Evolutionary conservation across 1,140 invertebrate genomes (phyloP), one percentile per base, ranked within the genome.

Genomic region (Geopemphigus sp.): DNA sequence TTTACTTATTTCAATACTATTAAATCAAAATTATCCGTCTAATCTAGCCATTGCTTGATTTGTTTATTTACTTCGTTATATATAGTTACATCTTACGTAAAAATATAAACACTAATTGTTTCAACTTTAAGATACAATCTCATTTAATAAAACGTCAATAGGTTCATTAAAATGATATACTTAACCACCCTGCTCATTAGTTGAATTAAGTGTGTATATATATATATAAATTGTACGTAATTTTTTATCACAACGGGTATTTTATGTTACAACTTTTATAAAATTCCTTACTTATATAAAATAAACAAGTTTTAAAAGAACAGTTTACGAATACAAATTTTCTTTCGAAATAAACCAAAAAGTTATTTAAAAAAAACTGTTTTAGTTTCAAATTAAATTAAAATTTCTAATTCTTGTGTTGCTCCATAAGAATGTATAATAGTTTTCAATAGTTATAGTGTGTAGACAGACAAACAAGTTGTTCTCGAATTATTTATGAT

Each of bases 1-100:
- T 68, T 68, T 50, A 47, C 14, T 39, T 47, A 24, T 68, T 68
- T 68, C 47, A 68, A 68, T n/a, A n/a, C n/a, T n/a, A n/a, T 68
- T 12, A 47, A 22, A 68, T 24, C 17, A 47, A 47, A 24, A 47
- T 22, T 24, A 50, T 1, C 17, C 47, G 22, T 47, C 45, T n/a
- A 24, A 68, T 50, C 64, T n/a, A n/a, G n/a, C n/a, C n/a, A n/a
- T n/a, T n/a, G n/a, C n/a, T n/a, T n/a, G n/a, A n/a, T n/a, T n/a
- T n/a, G n/a, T n/a, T n/a, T n/a, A n/a, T n/a, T n/a, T n/a, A n/a
- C n/a, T n/a, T n/a, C n/a, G n/a, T n/a, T n/a, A n/a, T n/a, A n/a
- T n/a, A n/a, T n/a, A 26, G n/a, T 15, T 24, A 39, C 32, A 8
- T 50, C 22, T 68, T 19, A 15, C 5, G 29, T 32, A 17, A 63